Evolutionary conservation across 2,113 vertebrate species (phyloP).

Genomic region (Propithecus coquereli): DNA sequence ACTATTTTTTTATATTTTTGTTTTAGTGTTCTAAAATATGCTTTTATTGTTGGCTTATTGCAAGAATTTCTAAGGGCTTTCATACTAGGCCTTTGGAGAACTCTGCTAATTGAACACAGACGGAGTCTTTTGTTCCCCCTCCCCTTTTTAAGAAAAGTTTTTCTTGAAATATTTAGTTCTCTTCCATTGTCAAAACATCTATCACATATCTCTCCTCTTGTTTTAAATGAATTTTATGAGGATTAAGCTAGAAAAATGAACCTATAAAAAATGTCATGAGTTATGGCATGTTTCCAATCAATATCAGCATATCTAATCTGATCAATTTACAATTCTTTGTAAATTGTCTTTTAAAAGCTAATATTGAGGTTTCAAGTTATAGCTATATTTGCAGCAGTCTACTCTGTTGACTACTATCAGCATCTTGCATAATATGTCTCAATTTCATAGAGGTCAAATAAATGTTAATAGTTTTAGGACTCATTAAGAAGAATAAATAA

Average conservation of each 20-base stretch:
- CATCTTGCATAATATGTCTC: neutral
- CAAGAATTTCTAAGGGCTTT: neutral
- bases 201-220: neutral
- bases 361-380: neutral
- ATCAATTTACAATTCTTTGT: neutral
- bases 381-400: neutral
- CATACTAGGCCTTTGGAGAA: neutral
- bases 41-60: neutral
- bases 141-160: neutral
- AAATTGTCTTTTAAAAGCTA: neutral
- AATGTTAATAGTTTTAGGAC: neutral
- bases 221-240: neutral
- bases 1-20: neutral
- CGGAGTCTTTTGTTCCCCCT: neutral
- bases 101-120: neutral
- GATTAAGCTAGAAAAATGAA: constrained; percentile 1
- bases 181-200: neutral
- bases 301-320: neutral
- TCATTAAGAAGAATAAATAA: neutral
- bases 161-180: neutral
- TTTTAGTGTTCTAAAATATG: neutral
- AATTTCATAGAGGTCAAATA: neutral
- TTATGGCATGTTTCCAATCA: neutral
- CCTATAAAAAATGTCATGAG: neutral
- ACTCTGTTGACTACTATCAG: neutral